These are phyloP conservation scores for Columba livia DNA, from an alignment of 2,113 vertebrate genomes.

Conservation along the genomic window DNA sequence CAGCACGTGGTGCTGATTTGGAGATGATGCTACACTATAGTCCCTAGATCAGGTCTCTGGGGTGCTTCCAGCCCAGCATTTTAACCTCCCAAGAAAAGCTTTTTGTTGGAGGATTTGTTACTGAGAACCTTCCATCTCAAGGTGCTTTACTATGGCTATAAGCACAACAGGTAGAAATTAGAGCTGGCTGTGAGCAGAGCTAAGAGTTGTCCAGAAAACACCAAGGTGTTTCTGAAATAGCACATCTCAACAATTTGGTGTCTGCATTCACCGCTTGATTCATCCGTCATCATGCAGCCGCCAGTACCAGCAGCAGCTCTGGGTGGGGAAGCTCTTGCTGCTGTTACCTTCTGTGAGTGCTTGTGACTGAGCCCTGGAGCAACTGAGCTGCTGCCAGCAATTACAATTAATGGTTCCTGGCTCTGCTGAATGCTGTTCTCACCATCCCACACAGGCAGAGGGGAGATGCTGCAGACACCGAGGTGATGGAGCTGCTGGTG, in stretches of 20 bases:
- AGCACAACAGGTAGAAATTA: not conserved
- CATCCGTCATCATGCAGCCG: fast-evolving
- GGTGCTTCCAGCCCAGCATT: not conserved
- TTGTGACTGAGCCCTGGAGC: not conserved
- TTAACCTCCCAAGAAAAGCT: fast-evolving
- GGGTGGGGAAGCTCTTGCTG: fast-evolving
- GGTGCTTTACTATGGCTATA: not conserved
- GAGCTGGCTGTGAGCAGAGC: fast-evolving
- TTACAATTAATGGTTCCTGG: not conserved
- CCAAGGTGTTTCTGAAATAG: not conserved
- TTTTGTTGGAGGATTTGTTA: not conserved
- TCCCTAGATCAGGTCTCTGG: not conserved
- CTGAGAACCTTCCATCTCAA: not conserved
- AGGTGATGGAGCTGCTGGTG: not conserved
- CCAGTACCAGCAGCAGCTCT: not conserved
- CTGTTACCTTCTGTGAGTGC: not conserved
- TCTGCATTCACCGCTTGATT: not conserved
- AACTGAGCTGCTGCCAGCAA: not conserved
- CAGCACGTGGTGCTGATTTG: not conserved
- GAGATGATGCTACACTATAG: not conserved
- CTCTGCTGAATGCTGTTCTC: not conserved
- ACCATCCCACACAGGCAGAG: fast-evolving
- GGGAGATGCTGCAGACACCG: not conserved
- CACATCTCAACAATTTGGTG: not conserved
- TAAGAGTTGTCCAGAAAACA: not conserved